Conservation (phyloP, 2,113 vertebrate genomes). For the Bambusicola thoracicus region DNA sequence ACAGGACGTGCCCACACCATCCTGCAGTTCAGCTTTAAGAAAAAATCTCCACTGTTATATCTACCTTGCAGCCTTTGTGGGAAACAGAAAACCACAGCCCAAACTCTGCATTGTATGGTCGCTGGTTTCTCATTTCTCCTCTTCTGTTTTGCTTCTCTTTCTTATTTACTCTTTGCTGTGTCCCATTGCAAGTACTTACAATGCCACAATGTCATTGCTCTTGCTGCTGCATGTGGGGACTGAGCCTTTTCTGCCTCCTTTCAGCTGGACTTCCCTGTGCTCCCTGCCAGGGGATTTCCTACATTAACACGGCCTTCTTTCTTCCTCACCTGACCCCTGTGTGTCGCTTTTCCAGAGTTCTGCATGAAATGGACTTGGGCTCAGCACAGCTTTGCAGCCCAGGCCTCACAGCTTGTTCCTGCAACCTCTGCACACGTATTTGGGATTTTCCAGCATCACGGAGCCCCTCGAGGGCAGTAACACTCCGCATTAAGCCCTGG, state of each 20-base stretch:
- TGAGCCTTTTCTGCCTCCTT: not conserved
- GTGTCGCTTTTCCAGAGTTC: accelerated
- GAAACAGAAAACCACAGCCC: not conserved
- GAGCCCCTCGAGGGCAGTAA: not conserved
- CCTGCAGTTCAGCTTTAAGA: not conserved
- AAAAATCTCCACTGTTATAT: not conserved
- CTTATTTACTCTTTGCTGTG: not conserved
- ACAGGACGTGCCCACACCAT: not conserved
- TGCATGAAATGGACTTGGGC: accelerated
- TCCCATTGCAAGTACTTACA: not conserved
- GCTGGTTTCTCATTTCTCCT: not conserved
- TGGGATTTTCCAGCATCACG: not conserved
- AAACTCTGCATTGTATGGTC: accelerated
- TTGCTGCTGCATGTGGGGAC: not conserved
- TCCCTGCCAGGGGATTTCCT: not conserved
- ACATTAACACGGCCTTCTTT: accelerated
- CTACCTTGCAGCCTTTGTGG: not conserved
- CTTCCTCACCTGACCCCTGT: accelerated
- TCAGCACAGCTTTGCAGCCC: accelerated
- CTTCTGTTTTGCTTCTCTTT: accelerated
- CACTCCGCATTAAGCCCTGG: not conserved
- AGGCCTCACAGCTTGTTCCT: accelerated
- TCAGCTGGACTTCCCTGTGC: not conserved
- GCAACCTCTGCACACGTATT: accelerated
- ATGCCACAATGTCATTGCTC: accelerated